Evolutionary conservation across 92 coral and sea anemone species (phyloP).

Genomic region (Scolanthus callimorphus): DNA sequence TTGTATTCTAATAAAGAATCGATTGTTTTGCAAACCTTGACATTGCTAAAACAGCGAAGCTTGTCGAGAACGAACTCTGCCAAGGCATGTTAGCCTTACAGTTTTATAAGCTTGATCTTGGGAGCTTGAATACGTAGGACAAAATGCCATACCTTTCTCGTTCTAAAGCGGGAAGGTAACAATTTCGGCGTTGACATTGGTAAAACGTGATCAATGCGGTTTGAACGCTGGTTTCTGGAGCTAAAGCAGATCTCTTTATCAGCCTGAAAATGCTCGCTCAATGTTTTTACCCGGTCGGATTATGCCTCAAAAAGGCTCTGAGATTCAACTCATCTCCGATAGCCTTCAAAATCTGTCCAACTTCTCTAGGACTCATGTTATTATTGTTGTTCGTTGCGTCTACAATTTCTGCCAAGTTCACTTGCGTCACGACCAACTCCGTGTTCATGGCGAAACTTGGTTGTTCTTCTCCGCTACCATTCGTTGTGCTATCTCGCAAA

Average conservation of each 20-base stretch:
- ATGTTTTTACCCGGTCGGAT: constrained; percentile 29
- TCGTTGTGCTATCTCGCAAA: background rate
- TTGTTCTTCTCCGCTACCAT: background rate
- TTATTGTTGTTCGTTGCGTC: constrained; percentile 64
- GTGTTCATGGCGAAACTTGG: background rate
- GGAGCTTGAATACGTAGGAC: no score
- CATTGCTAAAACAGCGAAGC: no score
- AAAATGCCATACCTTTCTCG: no score
- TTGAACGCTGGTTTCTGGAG: background rate
- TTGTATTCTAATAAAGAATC: background rate
- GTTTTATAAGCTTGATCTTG: no score
- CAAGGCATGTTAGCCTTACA: background rate
- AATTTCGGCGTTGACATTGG: background rate
- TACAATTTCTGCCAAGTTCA: constrained; percentile 41
- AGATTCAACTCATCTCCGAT: constrained; percentile 79
- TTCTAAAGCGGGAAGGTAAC: background rate
- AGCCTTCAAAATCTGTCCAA: constrained; percentile 65
- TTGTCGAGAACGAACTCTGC: background rate
- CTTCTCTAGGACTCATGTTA: constrained; percentile 69
- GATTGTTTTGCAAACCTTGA: background rate
- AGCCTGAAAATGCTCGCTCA: background rate
- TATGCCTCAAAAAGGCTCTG: constrained; percentile 47
- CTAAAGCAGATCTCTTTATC: background rate
- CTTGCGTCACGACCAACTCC: constrained; percentile 48
- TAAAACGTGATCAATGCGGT: background rate